Percentiles rank a stretch among this genome's conserved stretches.
phyloP scores from a whole-genome alignment of 2,888 invertebrate genomes.

The Callyntrura sp. region DNA sequence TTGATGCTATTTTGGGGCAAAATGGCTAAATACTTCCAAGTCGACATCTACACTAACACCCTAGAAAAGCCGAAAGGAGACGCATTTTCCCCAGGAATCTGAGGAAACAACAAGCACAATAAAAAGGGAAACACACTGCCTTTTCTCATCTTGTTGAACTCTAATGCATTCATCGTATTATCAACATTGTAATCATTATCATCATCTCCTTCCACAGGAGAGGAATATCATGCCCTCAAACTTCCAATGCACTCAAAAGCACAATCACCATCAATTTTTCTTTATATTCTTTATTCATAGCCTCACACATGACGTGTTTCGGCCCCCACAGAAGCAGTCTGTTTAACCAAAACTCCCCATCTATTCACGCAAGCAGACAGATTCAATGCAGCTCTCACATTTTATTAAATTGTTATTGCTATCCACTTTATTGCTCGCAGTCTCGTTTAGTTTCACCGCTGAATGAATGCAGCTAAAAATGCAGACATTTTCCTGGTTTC shows the following conservation, averaged over 20 bases:
- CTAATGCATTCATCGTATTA: constrained; percentile 53
- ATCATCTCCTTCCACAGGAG: constrained; percentile 39
- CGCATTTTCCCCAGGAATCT: constrained; percentile 50
- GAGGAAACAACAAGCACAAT: constrained; percentile 35
- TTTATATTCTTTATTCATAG: constrained; percentile 49
- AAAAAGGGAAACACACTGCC: constrained; percentile 60
- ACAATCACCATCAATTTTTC: constrained; percentile 67
- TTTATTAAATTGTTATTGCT: constrained; percentile 61
- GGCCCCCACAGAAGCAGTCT: background rate
- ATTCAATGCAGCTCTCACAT: constrained; percentile 60
- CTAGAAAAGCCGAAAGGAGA: constrained; percentile 10
- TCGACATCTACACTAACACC: background rate
- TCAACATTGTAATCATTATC: no score
- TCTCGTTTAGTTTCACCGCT: constrained; percentile 31
- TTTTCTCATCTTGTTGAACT: constrained; percentile 60
- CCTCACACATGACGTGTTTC: constrained; percentile 24
- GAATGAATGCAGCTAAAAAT: constrained; percentile 26
- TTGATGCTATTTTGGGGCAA: no score
- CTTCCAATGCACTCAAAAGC: constrained; percentile 35
- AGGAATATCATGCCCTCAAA: constrained; percentile 9
- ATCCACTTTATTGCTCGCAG: constrained; percentile 25
- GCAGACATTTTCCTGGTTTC: constrained; percentile 9
- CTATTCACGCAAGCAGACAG: constrained; percentile 6
- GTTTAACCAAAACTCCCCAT: constrained; percentile 52
- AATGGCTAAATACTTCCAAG: no score